Conservation (phyloP, 2,888 invertebrate genomes). For the Nycteola revayana region DNA sequence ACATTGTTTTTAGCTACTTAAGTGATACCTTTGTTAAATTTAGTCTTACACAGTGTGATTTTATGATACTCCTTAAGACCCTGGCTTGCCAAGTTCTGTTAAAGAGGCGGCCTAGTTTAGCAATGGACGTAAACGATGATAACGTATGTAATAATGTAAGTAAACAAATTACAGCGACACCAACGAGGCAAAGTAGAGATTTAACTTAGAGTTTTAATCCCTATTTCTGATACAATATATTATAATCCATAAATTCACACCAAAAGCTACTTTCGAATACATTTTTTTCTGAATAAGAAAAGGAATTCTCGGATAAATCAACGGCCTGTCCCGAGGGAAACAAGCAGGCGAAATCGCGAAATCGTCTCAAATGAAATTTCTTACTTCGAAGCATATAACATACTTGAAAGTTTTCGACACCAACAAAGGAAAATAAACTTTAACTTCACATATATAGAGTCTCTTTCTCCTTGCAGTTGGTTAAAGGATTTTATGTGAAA, state of each 20-base stretch:
- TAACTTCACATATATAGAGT: slow-evolving; percentile 9
- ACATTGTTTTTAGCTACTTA: no score
- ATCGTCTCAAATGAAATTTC: slow-evolving; percentile 79
- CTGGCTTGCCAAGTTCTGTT: no score
- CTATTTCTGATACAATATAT: no score
- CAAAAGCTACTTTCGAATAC: background rate
- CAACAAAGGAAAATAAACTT: slow-evolving; percentile 22
- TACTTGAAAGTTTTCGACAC: slow-evolving; percentile 42
- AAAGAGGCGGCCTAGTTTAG: no score
- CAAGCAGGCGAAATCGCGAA: slow-evolving; percentile 64
- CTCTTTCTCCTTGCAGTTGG: slow-evolving; percentile 9
- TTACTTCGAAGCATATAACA: slow-evolving; percentile 62
- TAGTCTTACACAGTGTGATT: no score
- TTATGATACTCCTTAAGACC: no score
- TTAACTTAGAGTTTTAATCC: no score
- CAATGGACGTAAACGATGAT: no score
- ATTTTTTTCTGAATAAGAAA: slow-evolving; percentile 39
- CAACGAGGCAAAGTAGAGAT: no score
- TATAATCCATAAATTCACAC: slow-evolving; percentile 6
- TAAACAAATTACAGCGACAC: no score
- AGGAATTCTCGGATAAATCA: slow-evolving; percentile 66
- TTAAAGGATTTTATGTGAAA: slow-evolving; percentile 39
- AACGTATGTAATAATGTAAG: no score
- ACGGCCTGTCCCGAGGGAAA: slow-evolving; percentile 56
- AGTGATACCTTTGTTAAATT: no score